Conservation (phyloP, 1,140 invertebrate species). For the Lasioglossum baleicum region DNA sequence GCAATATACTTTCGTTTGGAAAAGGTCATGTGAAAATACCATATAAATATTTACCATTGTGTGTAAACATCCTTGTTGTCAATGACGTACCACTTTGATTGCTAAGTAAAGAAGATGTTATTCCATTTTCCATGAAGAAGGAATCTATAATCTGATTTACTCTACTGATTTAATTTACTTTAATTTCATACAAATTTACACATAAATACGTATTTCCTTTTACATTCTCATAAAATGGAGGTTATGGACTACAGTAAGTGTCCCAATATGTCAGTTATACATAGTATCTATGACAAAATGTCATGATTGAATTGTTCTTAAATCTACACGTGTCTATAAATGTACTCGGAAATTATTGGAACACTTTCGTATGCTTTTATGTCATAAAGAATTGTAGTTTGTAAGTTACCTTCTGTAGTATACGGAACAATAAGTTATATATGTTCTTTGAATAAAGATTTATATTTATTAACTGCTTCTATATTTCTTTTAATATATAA, state of each 20-base stretch:
- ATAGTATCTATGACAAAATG: not conserved
- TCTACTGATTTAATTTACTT: not conserved
- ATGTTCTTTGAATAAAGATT: no score
- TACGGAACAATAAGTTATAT: no score
- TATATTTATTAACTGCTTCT: no score
- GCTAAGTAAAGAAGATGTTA: no score
- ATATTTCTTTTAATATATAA: no score
- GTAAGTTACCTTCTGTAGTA: not conserved
- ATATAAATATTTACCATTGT: not conserved
- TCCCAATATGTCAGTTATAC: not conserved
- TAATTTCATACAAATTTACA: not conserved
- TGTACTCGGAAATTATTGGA: not conserved
- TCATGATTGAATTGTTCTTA: not conserved
- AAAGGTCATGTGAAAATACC: slow-evolving; percentile 4
- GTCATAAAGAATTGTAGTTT: not conserved
- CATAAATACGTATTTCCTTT: not conserved
- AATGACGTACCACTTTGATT: not conserved
- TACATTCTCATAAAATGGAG: slow-evolving; percentile 10
- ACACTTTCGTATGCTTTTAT: not conserved
- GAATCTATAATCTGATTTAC: not conserved
- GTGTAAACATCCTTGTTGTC: slow-evolving; percentile 1
- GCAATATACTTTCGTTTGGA: not conserved
- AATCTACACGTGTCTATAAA: not conserved
- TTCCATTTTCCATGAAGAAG: not conserved
- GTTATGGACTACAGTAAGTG: slow-evolving; percentile 42